These are phyloP conservation scores for Megamerina dolium DNA, from an alignment of 2,888 invertebrate species.

Conservation along the genomic window DNA sequence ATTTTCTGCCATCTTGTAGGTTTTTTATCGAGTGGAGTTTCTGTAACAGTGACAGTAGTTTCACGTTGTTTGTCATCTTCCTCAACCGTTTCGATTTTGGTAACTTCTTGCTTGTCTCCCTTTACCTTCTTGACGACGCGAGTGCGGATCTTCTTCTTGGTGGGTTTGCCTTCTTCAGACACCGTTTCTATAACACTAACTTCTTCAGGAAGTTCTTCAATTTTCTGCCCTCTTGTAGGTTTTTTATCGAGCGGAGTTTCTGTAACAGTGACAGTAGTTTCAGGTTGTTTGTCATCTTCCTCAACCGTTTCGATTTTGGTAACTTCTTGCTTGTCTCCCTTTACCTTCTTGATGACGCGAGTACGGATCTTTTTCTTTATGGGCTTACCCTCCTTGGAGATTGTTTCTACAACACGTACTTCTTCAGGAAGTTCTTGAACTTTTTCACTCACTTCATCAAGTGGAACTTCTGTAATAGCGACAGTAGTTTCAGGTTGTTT, in stretches of 20 bases:
- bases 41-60: slow-evolving; percentile 34
- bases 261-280: slow-evolving; percentile 35
- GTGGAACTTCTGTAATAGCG: slow-evolving; percentile 19
- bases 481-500: slow-evolving; percentile 24
- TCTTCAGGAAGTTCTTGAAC: slow-evolving; percentile 19
- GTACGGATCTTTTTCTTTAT: slow-evolving; percentile 23
- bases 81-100: slow-evolving; percentile 46
- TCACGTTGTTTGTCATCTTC: slow-evolving; percentile 46
- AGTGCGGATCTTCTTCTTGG: slow-evolving; percentile 40
- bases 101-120: slow-evolving; percentile 44
- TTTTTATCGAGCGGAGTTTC: slow-evolving; percentile 21
- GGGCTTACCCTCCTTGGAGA: slow-evolving; percentile 19
- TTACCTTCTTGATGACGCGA: slow-evolving; percentile 21
- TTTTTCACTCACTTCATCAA: slow-evolving; percentile 21
- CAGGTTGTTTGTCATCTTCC: slow-evolving; percentile 38
- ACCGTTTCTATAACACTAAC: slow-evolving; percentile 29
- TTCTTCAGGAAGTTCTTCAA: slow-evolving; percentile 24
- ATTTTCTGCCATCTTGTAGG: slow-evolving; percentile 16
- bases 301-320: slow-evolving; percentile 42
- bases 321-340: slow-evolving; percentile 25
- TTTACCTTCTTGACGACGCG: slow-evolving; percentile 42
- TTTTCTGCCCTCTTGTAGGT: slow-evolving; percentile 18
- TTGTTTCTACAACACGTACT: slow-evolving; percentile 12
- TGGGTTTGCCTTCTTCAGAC: slow-evolving; percentile 26
- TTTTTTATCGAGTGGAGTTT: slow-evolving; percentile 19